A percentile compares a stretch with the other conserved stretches of the same genome.
Evolutionary conservation across 2,113 vertebrate genomes (phyloP).

Genomic region (Chiloscyllium plagiosum): DNA sequence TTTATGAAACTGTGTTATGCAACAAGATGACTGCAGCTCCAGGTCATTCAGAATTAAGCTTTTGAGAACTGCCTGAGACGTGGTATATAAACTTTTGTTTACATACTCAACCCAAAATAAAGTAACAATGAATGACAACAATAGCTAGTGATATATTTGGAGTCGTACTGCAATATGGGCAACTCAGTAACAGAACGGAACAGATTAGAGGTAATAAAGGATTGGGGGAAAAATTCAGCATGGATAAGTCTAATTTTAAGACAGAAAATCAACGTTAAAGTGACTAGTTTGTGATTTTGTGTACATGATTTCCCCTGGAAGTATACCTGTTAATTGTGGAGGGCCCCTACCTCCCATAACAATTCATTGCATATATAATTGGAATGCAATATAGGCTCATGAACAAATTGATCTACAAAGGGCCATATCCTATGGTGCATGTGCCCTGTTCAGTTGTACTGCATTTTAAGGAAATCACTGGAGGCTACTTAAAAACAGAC

Average conservation of each 20-base stretch:
- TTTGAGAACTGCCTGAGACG: not conserved
- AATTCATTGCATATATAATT: no score
- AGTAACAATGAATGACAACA: not conserved
- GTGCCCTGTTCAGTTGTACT: not conserved
- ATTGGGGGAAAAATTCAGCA: not conserved
- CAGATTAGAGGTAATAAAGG: not conserved
- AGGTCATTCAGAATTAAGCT: not conserved
- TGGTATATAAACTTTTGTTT: not conserved
- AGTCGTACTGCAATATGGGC: not conserved
- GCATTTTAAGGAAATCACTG: not conserved
- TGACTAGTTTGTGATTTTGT: not conserved
- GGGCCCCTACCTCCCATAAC: not conserved
- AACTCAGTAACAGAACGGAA: not conserved
- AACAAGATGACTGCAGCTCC: not conserved
- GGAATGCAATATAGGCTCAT: not conserved
- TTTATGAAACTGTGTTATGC: not conserved
- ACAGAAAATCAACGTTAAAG: not conserved
- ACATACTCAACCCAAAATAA: no score
- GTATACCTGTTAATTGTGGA: not conserved
- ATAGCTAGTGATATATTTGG: not conserved
- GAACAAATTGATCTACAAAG: not conserved
- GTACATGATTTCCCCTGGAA: not conserved
- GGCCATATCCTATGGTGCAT: not conserved
- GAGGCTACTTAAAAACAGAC: not conserved
- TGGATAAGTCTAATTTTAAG: not conserved